A percentile compares a stretch with the other conserved stretches of the same genome.
These are phyloP conservation scores for Drosophila neonasuta DNA, from an alignment of 2,888 invertebrate species.

Conservation along the genomic window DNA sequence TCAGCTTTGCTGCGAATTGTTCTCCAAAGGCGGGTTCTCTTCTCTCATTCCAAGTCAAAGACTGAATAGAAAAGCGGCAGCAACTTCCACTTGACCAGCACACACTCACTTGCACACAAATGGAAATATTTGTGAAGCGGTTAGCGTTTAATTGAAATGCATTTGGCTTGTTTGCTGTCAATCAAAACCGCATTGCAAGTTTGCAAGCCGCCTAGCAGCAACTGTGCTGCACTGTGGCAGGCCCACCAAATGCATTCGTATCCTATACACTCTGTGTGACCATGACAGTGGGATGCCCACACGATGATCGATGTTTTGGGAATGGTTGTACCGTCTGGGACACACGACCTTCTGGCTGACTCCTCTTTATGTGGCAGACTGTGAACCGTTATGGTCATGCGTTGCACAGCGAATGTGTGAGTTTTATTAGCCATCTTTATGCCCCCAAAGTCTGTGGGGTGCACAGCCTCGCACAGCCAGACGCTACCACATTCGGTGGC, in stretches of 20 bases:
- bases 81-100: constrained; percentile 63
- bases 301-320: constrained; percentile 15
- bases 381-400: constrained; percentile 42
- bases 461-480: neutral
- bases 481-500: constrained; percentile 11
- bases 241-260: constrained; percentile 3
- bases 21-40: constrained; percentile 38
- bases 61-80: constrained; percentile 41
- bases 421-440: constrained; percentile 39
- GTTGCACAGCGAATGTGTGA: constrained; percentile 11
- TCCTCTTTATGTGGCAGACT: constrained; percentile 1
- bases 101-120: constrained; percentile 47
- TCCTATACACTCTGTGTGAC: constrained; percentile 10
- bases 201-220: constrained; percentile 5
- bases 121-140: constrained; percentile 76
- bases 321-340: constrained; percentile 34
- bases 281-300: constrained; percentile 24
- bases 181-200: constrained; percentile 60
- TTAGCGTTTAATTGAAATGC: constrained; percentile 79
- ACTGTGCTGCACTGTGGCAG: neutral
- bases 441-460: constrained; percentile 11
- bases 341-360: constrained; percentile 45
- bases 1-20: constrained; percentile 5
- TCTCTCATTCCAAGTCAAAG: constrained; percentile 12
- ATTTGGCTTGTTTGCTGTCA: constrained; percentile 78